Evolutionary conservation across 2,888 invertebrate genomes (phyloP).

Genomic region (Beris chalybata): DNA sequence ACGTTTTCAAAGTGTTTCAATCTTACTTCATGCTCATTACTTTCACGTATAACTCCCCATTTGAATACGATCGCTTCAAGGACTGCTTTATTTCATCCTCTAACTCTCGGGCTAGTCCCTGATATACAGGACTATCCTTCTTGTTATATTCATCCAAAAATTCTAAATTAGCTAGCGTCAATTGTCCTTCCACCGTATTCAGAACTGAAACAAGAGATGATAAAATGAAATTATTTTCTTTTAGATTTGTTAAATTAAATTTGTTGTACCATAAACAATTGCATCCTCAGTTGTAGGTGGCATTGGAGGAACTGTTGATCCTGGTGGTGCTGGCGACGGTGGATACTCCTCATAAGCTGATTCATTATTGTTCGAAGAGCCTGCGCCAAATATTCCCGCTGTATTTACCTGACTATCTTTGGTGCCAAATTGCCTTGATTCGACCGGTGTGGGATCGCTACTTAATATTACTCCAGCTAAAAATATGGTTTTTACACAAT

Average conservation of each 20-base stretch:
- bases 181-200: conserved; percentile 68
- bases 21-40: conserved; percentile 65
- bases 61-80: conserved; percentile 55
- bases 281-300: conserved; percentile 56
- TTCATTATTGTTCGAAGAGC: conserved; percentile 22
- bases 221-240: conserved; percentile 22
- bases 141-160: conserved; percentile 64
- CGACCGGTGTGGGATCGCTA: conserved; percentile 64
- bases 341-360: conserved; percentile 29
- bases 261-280: conserved; percentile 59
- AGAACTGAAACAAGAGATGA: conserved; percentile 60
- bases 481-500: conserved; percentile 43
- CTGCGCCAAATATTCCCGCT: conserved; percentile 54
- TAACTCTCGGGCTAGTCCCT: conserved; percentile 62
- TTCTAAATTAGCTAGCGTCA: conserved; percentile 68
- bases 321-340: conserved; percentile 38
- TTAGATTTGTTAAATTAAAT: not conserved
- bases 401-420: conserved; percentile 56
- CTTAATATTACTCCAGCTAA: conserved; percentile 71
- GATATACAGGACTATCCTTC: conserved; percentile 65
- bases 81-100: conserved; percentile 64
- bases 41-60: conserved; percentile 63
- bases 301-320: conserved; percentile 41
- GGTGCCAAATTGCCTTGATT: conserved; percentile 63
- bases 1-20: not conserved